Percentiles rank a stretch among this genome's conserved stretches.
Evolutionary conservation across 1,140 invertebrate species (phyloP).

Genomic region (Bombus polaris): DNA sequence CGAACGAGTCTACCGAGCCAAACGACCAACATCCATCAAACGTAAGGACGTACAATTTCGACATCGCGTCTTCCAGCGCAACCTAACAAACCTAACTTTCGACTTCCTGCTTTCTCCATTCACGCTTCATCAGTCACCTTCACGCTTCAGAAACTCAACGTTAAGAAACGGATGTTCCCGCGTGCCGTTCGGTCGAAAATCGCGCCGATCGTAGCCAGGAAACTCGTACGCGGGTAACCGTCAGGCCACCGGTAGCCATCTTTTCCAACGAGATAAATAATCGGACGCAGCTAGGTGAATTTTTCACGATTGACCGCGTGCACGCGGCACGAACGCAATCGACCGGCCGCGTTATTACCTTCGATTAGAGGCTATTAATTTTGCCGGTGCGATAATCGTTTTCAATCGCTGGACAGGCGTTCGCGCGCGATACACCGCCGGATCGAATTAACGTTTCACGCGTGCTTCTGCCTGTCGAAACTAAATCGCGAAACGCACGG

Average conservation of each 20-base stretch:
- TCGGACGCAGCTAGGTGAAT: not conserved
- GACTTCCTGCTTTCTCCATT: not conserved
- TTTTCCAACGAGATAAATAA: too few relatives aligned
- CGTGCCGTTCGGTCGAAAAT: not conserved
- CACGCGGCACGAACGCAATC: conserved; percentile 24
- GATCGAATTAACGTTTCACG: conserved; percentile 36
- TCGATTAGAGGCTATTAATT: conserved; percentile 65
- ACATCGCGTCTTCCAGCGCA: not conserved
- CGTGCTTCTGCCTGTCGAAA: not conserved
- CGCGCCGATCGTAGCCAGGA: too few relatives aligned
- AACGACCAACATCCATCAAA: conserved; percentile 1
- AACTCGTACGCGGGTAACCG: too few relatives aligned
- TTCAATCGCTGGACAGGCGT: conserved; percentile 10
- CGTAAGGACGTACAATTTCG: not conserved
- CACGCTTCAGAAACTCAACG: not conserved
- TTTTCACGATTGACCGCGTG: conserved; percentile 41
- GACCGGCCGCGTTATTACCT: conserved; percentile 49
- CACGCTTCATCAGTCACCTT: not conserved
- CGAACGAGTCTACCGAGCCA: not conserved
- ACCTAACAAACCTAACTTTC: not conserved
- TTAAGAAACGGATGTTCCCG: not conserved
- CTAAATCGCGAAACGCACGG: not conserved
- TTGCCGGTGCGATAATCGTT: conserved; percentile 52
- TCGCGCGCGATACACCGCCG: conserved; percentile 35
- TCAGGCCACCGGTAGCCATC: too few relatives aligned